Conservation (phyloP, 2,888 invertebrate genomes). For the Saturnia japonica region DNA sequence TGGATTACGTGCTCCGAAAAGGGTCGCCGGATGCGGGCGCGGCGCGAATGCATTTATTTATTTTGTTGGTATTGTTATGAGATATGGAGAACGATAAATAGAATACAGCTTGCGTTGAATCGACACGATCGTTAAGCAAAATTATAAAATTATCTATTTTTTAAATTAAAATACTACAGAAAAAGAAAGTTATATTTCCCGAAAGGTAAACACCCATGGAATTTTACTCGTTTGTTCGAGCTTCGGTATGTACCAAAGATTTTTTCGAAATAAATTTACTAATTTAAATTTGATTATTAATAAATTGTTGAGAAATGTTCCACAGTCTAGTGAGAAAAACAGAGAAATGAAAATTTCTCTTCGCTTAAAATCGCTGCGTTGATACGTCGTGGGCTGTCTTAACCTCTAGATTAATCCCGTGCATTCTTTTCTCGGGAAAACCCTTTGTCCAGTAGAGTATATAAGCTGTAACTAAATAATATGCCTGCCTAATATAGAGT, state of each 20-base stretch:
- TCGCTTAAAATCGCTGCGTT: too few relatives aligned
- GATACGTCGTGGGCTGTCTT: too few relatives aligned
- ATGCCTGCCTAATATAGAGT: too few relatives aligned
- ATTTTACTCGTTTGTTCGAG: not conserved
- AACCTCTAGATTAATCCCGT: too few relatives aligned
- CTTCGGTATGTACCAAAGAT: too few relatives aligned
- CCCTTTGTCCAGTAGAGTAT: too few relatives aligned
- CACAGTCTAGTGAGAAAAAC: too few relatives aligned
- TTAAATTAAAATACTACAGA: not conserved
- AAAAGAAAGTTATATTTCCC: not conserved
- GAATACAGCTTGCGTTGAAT: conserved; percentile 63
- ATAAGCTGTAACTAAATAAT: too few relatives aligned
- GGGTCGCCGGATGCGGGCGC: conserved; percentile 76
- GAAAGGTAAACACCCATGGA: not conserved
- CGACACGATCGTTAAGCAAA: conserved; percentile 39
- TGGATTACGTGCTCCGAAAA: conserved; percentile 69
- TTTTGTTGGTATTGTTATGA: conserved; percentile 64
- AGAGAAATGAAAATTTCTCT: too few relatives aligned
- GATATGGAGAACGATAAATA: conserved; percentile 74
- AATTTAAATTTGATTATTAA: not conserved
- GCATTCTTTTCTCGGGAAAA: too few relatives aligned
- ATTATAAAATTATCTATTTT: not conserved
- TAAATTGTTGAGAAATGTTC: not conserved
- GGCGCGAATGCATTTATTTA: conserved; percentile 67
- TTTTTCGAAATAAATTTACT: too few relatives aligned